phyloP scores from a whole-genome alignment of 2,797 vertebrate species.

The Rhinichthys osculus region DNA sequence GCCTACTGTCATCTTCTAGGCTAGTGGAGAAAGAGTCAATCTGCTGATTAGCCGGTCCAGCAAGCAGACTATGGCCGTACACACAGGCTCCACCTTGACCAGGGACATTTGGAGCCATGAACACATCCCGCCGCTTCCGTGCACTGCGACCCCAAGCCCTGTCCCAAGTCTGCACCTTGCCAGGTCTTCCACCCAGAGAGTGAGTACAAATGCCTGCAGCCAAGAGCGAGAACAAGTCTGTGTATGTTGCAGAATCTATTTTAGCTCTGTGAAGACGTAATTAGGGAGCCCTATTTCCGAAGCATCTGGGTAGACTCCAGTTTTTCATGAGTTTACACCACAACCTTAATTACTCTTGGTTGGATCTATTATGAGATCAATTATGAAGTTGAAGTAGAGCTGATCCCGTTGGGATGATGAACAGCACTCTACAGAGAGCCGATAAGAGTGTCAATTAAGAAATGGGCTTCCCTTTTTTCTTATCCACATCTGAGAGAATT shows the following conservation, averaged over 20 bases:
- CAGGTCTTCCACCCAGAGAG: constrained; percentile 91
- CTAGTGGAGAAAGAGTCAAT: constrained; percentile 94
- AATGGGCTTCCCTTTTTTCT: constrained; percentile 25
- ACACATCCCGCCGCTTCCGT: constrained; percentile 80
- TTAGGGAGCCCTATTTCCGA: constrained; percentile 37
- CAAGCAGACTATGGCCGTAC: constrained; percentile 83
- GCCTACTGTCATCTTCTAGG: constrained; percentile 73
- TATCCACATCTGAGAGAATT: neutral
- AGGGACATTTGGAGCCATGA: constrained; percentile 88
- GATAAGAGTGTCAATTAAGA: constrained; percentile 40
- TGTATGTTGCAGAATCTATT: constrained; percentile 33
- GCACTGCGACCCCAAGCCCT: constrained; percentile 86
- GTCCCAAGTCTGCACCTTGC: constrained; percentile 82
- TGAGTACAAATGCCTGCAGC: constrained; percentile 69
- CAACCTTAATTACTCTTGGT: constrained; percentile 53
- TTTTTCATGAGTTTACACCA: constrained; percentile 29
- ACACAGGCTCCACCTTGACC: constrained; percentile 82
- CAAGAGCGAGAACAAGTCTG: constrained; percentile 3
- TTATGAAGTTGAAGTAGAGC: constrained; percentile 35
- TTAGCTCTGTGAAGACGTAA: neutral
- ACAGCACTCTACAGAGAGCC: constrained; percentile 27
- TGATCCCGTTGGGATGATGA: constrained; percentile 30
- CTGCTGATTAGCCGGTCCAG: constrained; percentile 88
- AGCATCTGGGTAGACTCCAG: constrained; percentile 44
- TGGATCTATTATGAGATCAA: constrained; percentile 51